A percentile compares a stretch with the other conserved stretches of the same genome.
Conservation (phyloP, 2,797 vertebrate species). For the Clangula hyemalis region DNA sequence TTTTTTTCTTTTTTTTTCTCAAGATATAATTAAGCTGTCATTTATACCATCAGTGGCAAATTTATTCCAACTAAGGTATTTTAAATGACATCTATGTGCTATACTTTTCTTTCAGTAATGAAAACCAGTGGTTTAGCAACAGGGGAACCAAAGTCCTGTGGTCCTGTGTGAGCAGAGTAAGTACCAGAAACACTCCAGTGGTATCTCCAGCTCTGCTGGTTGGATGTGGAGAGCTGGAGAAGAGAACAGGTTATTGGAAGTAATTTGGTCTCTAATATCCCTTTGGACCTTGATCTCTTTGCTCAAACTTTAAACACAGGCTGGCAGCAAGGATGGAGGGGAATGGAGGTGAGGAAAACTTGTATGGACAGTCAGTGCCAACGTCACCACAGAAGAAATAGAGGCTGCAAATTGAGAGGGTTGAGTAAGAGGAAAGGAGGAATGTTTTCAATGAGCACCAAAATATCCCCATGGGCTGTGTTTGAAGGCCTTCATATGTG, state of each 20-base stretch:
- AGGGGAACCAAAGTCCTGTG: neutral
- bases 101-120: neutral
- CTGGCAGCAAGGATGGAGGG: neutral
- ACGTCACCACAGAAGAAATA: fast-evolving
- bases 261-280: neutral
- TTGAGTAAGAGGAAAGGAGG: neutral
- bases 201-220: neutral
- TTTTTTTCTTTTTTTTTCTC: neutral
- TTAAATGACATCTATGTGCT: neutral
- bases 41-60: neutral
- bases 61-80: neutral
- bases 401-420: neutral
- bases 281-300: neutral
- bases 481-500: neutral
- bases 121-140: neutral
- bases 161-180: neutral
- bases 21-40: neutral
- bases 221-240: neutral
- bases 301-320: neutral
- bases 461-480: neutral
- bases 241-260: neutral
- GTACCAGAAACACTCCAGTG: fast-evolving
- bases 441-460: neutral
- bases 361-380: neutral
- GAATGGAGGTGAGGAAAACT: neutral